Percentiles rank a stretch among this genome's conserved stretches.
phyloP scores from a whole-genome alignment of 2,888 invertebrate genomes.

The Acleris cristana region DNA sequence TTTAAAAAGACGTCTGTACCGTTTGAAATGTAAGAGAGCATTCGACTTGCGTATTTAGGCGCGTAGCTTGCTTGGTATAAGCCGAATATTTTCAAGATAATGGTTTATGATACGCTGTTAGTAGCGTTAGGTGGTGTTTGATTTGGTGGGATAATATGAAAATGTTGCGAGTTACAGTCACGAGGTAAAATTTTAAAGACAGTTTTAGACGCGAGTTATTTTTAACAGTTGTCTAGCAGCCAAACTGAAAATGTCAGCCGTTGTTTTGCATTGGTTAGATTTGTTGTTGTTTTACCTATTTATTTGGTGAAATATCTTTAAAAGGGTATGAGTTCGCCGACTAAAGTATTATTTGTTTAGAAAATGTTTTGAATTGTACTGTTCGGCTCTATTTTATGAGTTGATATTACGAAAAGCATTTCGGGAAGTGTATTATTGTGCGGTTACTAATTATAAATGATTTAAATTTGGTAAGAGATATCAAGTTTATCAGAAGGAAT shows the following conservation, averaged over 20 bases:
- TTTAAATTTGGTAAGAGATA: too few relatives aligned
- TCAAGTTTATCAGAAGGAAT: too few relatives aligned
- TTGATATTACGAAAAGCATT: too few relatives aligned
- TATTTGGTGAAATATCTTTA: neutral
- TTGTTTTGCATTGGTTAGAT: slow-evolving; percentile 35
- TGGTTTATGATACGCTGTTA: slow-evolving; percentile 6
- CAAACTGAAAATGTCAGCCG: slow-evolving; percentile 64
- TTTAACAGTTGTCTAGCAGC: slow-evolving; percentile 58
- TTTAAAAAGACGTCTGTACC: slow-evolving; percentile 42
- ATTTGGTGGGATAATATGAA: slow-evolving; percentile 38
- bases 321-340: too few relatives aligned
- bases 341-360: too few relatives aligned
- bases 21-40: neutral
- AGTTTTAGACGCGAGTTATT: slow-evolving; percentile 56
- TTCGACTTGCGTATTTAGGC: slow-evolving; percentile 39
- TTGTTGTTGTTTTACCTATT: slow-evolving; percentile 32
- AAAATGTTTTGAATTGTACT: too few relatives aligned
- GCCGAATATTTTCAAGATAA: slow-evolving; percentile 40
- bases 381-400: too few relatives aligned
- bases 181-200: slow-evolving; percentile 51
- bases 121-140: slow-evolving; percentile 22
- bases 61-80: slow-evolving; percentile 40
- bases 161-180: slow-evolving; percentile 50
- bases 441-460: too few relatives aligned
- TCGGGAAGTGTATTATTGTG: too few relatives aligned